phyloP scores from a whole-genome alignment of 1,140 invertebrate species.

The Prorops nasuta region DNA sequence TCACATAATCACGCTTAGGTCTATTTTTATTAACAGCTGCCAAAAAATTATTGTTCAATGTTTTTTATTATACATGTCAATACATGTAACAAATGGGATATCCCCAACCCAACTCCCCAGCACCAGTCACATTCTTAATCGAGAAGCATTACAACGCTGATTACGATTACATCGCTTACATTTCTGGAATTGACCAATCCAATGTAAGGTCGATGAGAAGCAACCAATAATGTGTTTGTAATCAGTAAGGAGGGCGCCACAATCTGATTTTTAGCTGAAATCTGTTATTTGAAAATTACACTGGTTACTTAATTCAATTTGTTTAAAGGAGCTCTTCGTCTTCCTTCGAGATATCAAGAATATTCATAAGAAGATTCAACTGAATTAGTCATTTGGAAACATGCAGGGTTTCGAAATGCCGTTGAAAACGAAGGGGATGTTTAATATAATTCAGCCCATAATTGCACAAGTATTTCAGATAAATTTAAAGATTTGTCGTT shows the following conservation, averaged over 20 bases:
- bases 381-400: background rate
- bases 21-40: too few relatives aligned
- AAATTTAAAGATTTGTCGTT: too few relatives aligned
- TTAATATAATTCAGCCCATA: slow-evolving; percentile 29
- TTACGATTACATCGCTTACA: background rate
- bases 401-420: slow-evolving; percentile 25
- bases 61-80: too few relatives aligned
- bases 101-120: background rate
- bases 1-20: too few relatives aligned
- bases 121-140: background rate
- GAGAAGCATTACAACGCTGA: background rate
- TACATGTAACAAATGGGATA: background rate
- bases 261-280: too few relatives aligned
- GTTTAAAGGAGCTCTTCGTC: slow-evolving; percentile 25
- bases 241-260: too few relatives aligned
- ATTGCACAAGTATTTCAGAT: slow-evolving; percentile 30
- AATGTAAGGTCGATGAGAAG: too few relatives aligned
- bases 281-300: too few relatives aligned
- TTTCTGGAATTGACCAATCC: too few relatives aligned
- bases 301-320: slow-evolving; percentile 20
- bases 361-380: background rate
- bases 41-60: too few relatives aligned
- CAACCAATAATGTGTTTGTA: too few relatives aligned
- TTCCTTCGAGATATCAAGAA: background rate
- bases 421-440: slow-evolving; percentile 38